Conservation (phyloP, 2,888 invertebrate species). For the Xanthorhoe designata region DNA sequence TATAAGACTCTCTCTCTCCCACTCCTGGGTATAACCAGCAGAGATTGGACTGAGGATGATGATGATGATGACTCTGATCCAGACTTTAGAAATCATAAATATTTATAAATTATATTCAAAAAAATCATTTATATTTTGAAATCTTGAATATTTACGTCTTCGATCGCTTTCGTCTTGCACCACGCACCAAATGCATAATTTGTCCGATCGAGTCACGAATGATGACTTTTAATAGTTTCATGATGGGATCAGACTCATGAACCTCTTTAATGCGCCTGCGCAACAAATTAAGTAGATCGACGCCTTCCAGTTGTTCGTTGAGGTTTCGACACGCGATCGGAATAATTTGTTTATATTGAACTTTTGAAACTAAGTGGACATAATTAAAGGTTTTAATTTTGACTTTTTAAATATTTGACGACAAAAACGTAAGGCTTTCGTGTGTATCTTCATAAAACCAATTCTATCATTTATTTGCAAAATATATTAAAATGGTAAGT, state of each 20-base stretch:
- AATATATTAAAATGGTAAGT: no score
- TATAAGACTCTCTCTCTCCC: no score
- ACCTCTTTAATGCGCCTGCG: constrained; percentile 47
- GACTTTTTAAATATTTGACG: not conserved
- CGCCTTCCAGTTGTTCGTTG: constrained; percentile 24
- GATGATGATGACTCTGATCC: no score
- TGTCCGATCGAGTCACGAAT: constrained; percentile 60
- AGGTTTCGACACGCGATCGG: constrained; percentile 34
- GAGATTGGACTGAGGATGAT: no score
- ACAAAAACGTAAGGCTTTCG: no score
- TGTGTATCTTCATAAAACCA: no score
- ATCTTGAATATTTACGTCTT: not conserved
- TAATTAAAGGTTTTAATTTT: not conserved
- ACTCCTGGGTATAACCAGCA: no score
- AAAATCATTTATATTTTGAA: no score
- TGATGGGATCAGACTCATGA: constrained; percentile 51
- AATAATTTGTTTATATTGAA: not conserved
- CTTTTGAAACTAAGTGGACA: not conserved
- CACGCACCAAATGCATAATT: constrained; percentile 58
- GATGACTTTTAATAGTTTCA: constrained; percentile 67
- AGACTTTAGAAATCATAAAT: no score
- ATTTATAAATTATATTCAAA: no score
- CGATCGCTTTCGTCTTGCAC: constrained; percentile 38
- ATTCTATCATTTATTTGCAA: no score
- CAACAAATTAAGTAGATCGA: constrained; percentile 32